Evolutionary conservation across 2,113 vertebrate genomes (phyloP), one percentile per base, ranked within the genome.

Genomic region (Melanerpes aurifrons): DNA sequence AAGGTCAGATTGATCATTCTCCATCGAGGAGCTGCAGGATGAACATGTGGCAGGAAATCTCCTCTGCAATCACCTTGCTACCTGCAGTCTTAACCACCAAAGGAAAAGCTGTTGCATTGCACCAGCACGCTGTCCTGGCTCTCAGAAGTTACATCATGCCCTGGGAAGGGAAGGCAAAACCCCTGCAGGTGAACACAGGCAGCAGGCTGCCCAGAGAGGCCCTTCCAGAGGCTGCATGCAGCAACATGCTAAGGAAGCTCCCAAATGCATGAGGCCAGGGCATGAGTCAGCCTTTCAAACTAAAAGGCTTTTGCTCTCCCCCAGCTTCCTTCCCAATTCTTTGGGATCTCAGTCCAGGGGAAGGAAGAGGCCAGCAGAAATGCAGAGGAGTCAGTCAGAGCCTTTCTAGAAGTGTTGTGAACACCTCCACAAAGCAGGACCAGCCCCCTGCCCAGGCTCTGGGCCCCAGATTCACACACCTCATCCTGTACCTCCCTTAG

Each of bases 391-490:
- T 16, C 53, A 29, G 64, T n/a, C 50, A 63, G 64, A 92, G 14
- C 21, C 58, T 57, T 75, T 75, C 37, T 40, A 59, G 45, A 82
- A 79, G 40, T 2, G 1, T 40, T 1, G 0, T 9, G 19, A 59
- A n/a, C 0, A 0, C 17, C 50, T 66, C 26, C 15, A n/a, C 50
- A 79, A 16, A 92, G 59, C 47, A 76, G 59, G 35, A 59, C 31
- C 1, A 2, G 26, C 24, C 13, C 26, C 12, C 35, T 35, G 35
- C 37, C 37, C 2, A 16, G 28, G n/a, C 3, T 59, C 45, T 10
- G 61, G 0, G 0, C 10, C 35, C 61, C 87, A 56, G 26, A n/a
- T 2, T 28, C 2, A 1, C 56, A 19, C 0, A 0, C 9, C 59
- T 48, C 40, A 54, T 43, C 58, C 37, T 59, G 3, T 0, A 8